Evolutionary conservation across 2,888 invertebrate species (phyloP).

Genomic region (Encarsia formosa): DNA sequence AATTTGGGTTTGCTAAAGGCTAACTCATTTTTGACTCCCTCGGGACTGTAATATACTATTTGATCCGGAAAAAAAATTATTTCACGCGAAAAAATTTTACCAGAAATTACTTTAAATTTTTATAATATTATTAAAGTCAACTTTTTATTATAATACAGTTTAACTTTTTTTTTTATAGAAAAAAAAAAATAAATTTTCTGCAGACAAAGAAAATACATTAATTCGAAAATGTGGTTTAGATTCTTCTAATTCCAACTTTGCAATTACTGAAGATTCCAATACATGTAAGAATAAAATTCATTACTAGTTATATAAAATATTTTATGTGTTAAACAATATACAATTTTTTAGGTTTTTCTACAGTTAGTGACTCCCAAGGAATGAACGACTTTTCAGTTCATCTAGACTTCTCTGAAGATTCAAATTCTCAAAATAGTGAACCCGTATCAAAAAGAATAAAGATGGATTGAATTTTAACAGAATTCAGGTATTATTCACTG

Average conservation of each 20-base stretch:
- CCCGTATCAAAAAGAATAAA: constrained; percentile 74
- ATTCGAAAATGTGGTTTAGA: constrained; percentile 66
- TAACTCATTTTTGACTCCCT: too few species aligned
- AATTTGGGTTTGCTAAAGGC: too few species aligned
- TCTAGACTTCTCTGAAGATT: constrained; percentile 85
- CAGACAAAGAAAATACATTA: constrained; percentile 75
- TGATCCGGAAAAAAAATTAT: too few species aligned
- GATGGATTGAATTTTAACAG: constrained; percentile 59
- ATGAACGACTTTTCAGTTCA: constrained; percentile 81
- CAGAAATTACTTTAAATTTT: too few species aligned
- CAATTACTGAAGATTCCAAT: constrained; percentile 84
- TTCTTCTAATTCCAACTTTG: constrained; percentile 77
- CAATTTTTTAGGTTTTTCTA: constrained; percentile 74
- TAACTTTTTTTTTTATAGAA: too few species aligned
- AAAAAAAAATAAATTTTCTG: constrained; percentile 49
- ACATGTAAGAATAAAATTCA: constrained; percentile 76
- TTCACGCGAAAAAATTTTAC: too few species aligned
- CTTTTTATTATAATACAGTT: too few species aligned
- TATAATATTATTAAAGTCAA: too few species aligned
- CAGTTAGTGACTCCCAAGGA: constrained; percentile 88
- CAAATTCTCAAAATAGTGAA: constrained; percentile 84
- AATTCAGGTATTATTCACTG: not conserved
- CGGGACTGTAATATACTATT: too few species aligned
- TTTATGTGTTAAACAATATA: constrained; percentile 1
- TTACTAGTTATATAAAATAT: too few species aligned